Evolutionary conservation across 2,888 invertebrate species (phyloP).

Genomic region (Drosophila ustulata): DNA sequence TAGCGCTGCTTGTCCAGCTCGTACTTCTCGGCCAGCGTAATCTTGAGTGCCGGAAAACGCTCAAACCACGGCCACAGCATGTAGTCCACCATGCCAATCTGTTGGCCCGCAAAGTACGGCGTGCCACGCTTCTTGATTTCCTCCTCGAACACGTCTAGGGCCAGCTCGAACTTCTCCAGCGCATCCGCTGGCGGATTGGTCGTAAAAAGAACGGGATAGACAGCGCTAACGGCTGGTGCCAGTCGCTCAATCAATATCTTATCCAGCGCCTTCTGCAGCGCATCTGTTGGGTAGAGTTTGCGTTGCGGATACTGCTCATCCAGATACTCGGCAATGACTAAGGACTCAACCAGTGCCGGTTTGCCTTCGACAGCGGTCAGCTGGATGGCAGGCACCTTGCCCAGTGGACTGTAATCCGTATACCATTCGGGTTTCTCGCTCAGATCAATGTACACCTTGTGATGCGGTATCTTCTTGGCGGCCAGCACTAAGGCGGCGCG

Average conservation of each 20-base stretch:
- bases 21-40: slow-evolving; percentile 87
- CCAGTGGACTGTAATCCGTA: slow-evolving; percentile 88
- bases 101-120: slow-evolving; percentile 88
- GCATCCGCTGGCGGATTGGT: slow-evolving; percentile 61
- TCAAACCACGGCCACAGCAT: slow-evolving; percentile 96
- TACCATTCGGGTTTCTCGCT: slow-evolving; percentile 94
- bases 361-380: slow-evolving; percentile 86
- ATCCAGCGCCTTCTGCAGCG: slow-evolving; percentile 84
- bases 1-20: slow-evolving; percentile 62
- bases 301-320: slow-evolving; percentile 91
- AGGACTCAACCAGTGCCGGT: slow-evolving; percentile 90
- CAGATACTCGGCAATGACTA: slow-evolving; percentile 91
- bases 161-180: slow-evolving; percentile 81
- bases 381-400: slow-evolving; percentile 92
- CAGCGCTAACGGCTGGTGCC: slow-evolving; percentile 71
- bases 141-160: slow-evolving; percentile 88
- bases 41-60: slow-evolving; percentile 86
- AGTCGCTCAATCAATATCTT: slow-evolving; percentile 84
- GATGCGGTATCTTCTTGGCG: slow-evolving; percentile 92
- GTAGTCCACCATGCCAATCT: slow-evolving; percentile 92
- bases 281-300: slow-evolving; percentile 87
- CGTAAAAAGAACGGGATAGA: slow-evolving; percentile 80
- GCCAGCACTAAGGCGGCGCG: slow-evolving; percentile 90
- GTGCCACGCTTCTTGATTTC: slow-evolving; percentile 88
- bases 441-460: slow-evolving; percentile 90